Evolutionary conservation across 2,888 invertebrate genomes (phyloP).

Genomic region (Pollenia griseotomentosa): DNA sequence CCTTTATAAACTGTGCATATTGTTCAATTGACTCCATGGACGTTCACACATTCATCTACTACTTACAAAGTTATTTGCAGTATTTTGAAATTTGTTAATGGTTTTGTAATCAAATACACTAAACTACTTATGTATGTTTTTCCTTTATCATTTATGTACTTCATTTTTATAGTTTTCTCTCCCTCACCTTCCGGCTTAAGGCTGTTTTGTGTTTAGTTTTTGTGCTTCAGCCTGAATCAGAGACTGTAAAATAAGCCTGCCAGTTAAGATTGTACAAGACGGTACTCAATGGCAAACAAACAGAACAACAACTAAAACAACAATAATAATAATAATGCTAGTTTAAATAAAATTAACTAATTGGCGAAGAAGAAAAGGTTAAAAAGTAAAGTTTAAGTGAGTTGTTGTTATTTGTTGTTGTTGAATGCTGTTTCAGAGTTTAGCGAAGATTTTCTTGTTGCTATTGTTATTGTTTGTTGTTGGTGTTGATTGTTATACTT

Average conservation of each 20-base stretch:
- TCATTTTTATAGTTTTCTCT: neutral
- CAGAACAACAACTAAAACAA: slow-evolving; percentile 31
- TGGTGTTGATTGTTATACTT: slow-evolving; percentile 30
- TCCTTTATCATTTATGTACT: neutral
- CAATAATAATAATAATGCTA: slow-evolving; percentile 50
- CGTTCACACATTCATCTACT: neutral
- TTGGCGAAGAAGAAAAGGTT: slow-evolving; percentile 55
- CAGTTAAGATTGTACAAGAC: slow-evolving; percentile 13
- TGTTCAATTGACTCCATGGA: neutral
- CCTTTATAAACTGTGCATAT: slow-evolving; percentile 8
- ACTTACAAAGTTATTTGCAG: neutral
- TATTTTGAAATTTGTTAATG: neutral
- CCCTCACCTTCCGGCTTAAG: slow-evolving; percentile 31
- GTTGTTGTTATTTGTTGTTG: slow-evolving; percentile 25
- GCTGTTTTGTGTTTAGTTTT: slow-evolving; percentile 22
- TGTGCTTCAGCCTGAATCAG: slow-evolving; percentile 6
- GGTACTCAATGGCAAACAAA: slow-evolving; percentile 32
- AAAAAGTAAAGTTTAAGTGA: slow-evolving; percentile 57
- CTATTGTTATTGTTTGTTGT: neutral
- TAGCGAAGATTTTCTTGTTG: slow-evolving; percentile 1
- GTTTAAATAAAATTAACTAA: slow-evolving; percentile 67
- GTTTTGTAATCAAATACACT: slow-evolving; percentile 37
- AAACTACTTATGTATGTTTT: slow-evolving; percentile 26
- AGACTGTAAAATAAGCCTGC: slow-evolving; percentile 30
- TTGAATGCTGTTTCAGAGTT: slow-evolving; percentile 22